Evolutionary conservation across 2,113 vertebrate genomes (phyloP).

Genomic region (Zapornia atra): DNA sequence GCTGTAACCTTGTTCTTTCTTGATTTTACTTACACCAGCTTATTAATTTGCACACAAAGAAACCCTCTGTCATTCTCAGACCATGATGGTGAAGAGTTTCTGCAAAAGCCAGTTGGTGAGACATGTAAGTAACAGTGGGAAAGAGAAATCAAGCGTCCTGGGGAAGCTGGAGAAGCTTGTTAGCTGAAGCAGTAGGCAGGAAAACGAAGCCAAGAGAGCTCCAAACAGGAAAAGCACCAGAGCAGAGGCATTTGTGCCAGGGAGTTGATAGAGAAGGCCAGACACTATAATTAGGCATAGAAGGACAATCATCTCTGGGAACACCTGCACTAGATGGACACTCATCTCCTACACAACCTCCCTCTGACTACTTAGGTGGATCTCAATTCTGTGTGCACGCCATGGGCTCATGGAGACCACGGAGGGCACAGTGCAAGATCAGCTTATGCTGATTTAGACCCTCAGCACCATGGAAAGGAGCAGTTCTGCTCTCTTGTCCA

Average conservation of each 20-base stretch:
- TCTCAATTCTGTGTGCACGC: not conserved
- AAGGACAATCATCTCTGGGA: not conserved
- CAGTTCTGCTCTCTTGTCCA: not conserved
- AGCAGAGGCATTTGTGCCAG: not conserved
- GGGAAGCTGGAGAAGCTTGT: not conserved
- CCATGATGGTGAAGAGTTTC: not conserved
- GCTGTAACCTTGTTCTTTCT: conserved; percentile 1
- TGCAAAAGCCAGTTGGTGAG: not conserved
- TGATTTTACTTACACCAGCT: not conserved
- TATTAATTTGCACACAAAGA: not conserved
- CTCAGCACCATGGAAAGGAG: not conserved
- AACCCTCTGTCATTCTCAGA: not conserved
- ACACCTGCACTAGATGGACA: not conserved
- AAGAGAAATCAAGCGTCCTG: not conserved
- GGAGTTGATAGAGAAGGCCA: not conserved
- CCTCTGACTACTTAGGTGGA: not conserved
- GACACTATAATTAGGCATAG: not conserved
- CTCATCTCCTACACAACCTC: not conserved
- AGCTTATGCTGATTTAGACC: not conserved
- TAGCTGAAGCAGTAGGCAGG: not conserved
- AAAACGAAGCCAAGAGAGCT: not conserved
- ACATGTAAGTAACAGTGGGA: not conserved
- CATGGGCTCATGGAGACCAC: not conserved
- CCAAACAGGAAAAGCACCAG: not conserved
- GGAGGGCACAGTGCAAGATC: not conserved